These are phyloP conservation scores for Biston betularia DNA, from an alignment of 2,888 invertebrate genomes.

Conservation along the genomic window DNA sequence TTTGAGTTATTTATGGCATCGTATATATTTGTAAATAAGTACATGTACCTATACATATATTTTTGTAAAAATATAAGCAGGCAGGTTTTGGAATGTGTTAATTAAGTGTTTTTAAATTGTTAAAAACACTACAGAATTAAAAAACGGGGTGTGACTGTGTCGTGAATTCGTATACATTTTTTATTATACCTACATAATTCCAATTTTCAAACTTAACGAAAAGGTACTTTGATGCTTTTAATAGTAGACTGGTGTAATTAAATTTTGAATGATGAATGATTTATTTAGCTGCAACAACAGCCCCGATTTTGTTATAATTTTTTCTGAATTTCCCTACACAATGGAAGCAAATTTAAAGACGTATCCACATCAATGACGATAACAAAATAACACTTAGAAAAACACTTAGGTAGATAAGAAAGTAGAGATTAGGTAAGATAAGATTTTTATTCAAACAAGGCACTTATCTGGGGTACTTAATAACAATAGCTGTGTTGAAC, in stretches of 20 bases:
- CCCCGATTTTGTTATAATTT: background rate
- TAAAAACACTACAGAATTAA: background rate
- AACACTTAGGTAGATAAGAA: conserved; percentile 16
- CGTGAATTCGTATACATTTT: too few relatives aligned
- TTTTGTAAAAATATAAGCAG: background rate
- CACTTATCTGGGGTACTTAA: conserved; percentile 57
- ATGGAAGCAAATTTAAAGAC: background rate
- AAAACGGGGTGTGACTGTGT: background rate
- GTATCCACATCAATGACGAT: background rate
- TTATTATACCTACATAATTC: too few relatives aligned
- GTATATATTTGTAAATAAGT: conserved; percentile 8
- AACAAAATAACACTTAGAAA: conserved; percentile 16
- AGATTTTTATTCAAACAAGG: conserved; percentile 62
- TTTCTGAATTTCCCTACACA: background rate
- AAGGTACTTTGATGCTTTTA: too few relatives aligned
- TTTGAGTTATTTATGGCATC: conserved; percentile 16
- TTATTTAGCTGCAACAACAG: too few relatives aligned
- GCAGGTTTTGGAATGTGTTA: conserved; percentile 1
- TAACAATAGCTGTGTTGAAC: conserved; percentile 75
- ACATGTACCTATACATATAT: background rate
- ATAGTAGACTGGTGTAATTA: too few relatives aligned
- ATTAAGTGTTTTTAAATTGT: background rate
- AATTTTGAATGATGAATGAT: too few relatives aligned
- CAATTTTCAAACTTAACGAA: too few relatives aligned
- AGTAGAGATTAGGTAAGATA: conserved; percentile 38